A percentile compares a stretch with the other conserved stretches of the same genome.
Conservation (phyloP, 1,140 invertebrate genomes). For the Solenopsis fugax region DNA sequence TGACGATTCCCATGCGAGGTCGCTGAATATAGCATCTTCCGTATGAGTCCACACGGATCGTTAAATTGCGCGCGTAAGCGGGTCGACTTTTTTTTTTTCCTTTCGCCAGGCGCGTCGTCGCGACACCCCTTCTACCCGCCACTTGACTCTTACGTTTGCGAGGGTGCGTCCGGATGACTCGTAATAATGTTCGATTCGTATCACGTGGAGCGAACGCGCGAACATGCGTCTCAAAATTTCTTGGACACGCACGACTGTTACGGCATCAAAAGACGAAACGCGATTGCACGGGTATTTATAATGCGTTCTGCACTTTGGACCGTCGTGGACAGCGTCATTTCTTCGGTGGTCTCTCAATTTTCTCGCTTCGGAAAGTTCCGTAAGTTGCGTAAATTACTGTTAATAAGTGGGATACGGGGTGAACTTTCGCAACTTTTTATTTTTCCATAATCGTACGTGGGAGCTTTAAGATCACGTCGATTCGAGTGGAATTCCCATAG, state of each 20-base stretch:
- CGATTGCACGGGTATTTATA: constrained; percentile 1
- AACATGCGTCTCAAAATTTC: not conserved
- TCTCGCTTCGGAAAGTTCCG: not conserved
- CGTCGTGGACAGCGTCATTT: not conserved
- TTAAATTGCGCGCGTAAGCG: constrained; percentile 43
- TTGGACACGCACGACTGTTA: not conserved
- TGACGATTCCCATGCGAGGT: constrained; percentile 41
- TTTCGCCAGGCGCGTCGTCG: constrained; percentile 13
- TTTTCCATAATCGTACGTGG: constrained; percentile 1
- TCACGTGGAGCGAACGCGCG: not conserved
- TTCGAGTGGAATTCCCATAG: not conserved
- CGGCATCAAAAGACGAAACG: not conserved
- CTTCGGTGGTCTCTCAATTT: constrained; percentile 7
- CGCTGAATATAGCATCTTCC: constrained; percentile 34
- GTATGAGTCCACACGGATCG: constrained; percentile 30
- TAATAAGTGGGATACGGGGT: not conserved
- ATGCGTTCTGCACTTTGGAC: not conserved
- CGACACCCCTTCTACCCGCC: constrained; percentile 9
- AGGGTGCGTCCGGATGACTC: not conserved
- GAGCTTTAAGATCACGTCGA: not conserved
- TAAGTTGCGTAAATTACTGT: not conserved
- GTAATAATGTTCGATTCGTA: constrained; percentile 11
- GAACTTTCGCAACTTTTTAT: not conserved
- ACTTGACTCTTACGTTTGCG: not conserved
- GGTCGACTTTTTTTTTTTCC: constrained; percentile 25